Percentiles rank a stretch among this genome's conserved stretches.
Conservation (phyloP, 2,113 vertebrate genomes). For the Globicephala melas region DNA sequence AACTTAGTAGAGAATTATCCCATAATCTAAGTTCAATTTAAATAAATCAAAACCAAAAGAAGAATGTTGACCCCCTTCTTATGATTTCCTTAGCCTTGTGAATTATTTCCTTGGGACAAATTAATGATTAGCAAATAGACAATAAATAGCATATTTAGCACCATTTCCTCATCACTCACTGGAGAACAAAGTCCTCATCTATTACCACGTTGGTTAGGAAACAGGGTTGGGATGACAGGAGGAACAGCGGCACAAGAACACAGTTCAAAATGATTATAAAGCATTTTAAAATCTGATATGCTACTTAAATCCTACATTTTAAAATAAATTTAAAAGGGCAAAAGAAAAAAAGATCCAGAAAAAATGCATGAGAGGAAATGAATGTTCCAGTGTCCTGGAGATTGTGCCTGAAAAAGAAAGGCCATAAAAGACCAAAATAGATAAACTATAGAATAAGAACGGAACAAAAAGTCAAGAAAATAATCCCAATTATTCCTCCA, state of each 20-base stretch:
- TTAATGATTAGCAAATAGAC: neutral
- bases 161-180: neutral
- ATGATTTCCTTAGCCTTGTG: neutral
- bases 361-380: neutral
- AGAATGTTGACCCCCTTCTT: neutral
- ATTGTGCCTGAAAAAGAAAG: neutral
- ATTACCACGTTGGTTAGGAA: neutral
- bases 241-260: neutral
- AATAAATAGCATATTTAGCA: neutral
- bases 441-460: neutral
- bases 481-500: neutral
- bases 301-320: neutral
- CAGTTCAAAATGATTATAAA: neutral
- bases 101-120: neutral
- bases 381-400: neutral
- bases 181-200: neutral
- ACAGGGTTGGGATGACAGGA: neutral
- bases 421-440: neutral
- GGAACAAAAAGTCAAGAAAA: neutral
- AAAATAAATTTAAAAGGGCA: neutral
- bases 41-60: conserved; percentile 27
- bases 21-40: neutral
- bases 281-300: neutral
- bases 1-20: neutral
- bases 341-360: neutral